A percentile compares a stretch with the other conserved stretches of the same genome.
These are phyloP conservation scores for Procambarus clarkii DNA, from an alignment of 1,140 invertebrate species.

Conservation along the genomic window DNA sequence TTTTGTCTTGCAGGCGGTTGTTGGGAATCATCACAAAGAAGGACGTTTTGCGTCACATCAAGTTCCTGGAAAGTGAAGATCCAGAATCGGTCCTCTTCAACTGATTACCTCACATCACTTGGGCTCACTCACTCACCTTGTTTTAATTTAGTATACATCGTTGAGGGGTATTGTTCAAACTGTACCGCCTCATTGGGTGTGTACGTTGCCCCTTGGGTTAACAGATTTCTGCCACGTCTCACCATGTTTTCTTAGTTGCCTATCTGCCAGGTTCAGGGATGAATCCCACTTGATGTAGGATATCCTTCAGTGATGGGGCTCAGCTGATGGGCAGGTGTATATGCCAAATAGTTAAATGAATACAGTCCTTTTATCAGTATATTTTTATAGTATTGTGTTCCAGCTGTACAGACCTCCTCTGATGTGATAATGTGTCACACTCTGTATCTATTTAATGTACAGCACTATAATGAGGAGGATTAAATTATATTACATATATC, in stretches of 20 bases:
- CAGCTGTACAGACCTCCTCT: not conserved
- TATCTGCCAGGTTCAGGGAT: not conserved
- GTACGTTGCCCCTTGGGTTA: not conserved
- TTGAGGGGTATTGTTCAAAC: not conserved
- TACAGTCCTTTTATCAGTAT: constrained; percentile 28
- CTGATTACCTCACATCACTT: constrained; percentile 69
- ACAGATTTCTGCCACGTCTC: not conserved
- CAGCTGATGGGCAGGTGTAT: not conserved
- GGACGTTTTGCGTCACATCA: constrained; percentile 88
- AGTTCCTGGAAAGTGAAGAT: constrained; percentile 78
- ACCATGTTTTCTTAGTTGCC: no score
- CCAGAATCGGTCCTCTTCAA: constrained; percentile 79
- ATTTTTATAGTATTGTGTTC: constrained; percentile 16
- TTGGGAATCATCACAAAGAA: constrained; percentile 99
- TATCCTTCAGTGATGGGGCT: not conserved
- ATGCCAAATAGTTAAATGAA: not conserved
- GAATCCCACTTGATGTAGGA: not conserved
- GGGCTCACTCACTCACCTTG: not conserved
- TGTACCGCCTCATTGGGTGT: not conserved
- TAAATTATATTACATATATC: not conserved
- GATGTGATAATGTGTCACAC: not conserved
- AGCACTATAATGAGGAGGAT: not conserved
- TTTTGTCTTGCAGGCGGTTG: constrained; percentile 84
- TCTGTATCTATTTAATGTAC: not conserved
- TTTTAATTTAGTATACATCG: not conserved